These are phyloP conservation scores for Mormyrus lacerda DNA, from an alignment of 2,113 vertebrate genomes.

Conservation along the genomic window DNA sequence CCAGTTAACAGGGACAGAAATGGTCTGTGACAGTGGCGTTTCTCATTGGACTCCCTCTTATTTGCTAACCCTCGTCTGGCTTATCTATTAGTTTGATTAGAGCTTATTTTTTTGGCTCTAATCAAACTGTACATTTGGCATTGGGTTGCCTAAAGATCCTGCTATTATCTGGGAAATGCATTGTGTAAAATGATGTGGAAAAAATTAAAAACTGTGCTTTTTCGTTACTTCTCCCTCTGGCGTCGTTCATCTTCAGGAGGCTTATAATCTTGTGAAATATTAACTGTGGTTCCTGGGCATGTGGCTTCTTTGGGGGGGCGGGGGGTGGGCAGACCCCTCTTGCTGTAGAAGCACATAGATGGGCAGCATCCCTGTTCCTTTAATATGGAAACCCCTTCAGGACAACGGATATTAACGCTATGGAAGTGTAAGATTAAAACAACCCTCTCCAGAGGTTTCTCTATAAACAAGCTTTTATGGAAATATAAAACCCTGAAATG, in stretches of 20 bases:
- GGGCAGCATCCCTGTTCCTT: not conserved
- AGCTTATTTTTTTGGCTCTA: not conserved
- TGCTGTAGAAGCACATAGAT: not conserved
- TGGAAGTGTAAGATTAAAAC: not conserved
- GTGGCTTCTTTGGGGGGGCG: not conserved
- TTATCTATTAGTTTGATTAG: not conserved
- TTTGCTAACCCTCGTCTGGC: not conserved
- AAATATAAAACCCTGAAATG: not conserved
- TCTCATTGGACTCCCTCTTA: not conserved
- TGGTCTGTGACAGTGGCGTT: not conserved
- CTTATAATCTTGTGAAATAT: constrained; percentile 16
- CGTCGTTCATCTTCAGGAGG: not conserved
- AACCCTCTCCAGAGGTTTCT: not conserved
- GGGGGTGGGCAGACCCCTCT: not conserved
- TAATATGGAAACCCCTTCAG: constrained; percentile 10
- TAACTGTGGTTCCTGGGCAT: constrained; percentile 4
- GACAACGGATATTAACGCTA: not conserved
- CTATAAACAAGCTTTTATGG: not conserved
- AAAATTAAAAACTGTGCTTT: not conserved
- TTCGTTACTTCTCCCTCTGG: not conserved
- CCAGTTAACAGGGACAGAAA: not conserved
- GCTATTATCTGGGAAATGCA: not conserved
- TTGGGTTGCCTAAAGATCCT: not conserved
- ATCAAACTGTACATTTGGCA: not conserved
- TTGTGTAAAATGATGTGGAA: not conserved